Evolutionary conservation across 2,797 vertebrate genomes (phyloP), one percentile per base, ranked within the genome.

Genomic region (Parauchenoglanis ngamensis): DNA sequence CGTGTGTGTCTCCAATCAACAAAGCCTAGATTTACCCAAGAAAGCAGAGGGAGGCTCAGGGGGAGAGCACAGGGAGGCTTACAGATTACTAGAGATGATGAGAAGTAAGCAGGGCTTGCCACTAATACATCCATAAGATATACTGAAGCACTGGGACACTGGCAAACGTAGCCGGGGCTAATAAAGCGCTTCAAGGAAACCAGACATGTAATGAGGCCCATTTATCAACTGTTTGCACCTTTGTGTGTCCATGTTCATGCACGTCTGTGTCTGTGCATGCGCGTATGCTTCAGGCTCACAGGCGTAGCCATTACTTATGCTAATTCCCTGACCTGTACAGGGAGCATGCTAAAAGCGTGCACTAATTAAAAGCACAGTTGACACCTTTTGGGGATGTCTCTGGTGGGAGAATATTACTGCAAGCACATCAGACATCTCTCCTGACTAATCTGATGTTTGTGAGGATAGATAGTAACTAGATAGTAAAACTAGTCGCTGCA

Each of bases 201-300:
- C 86, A 84, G 92, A 92, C 91, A 90, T 93, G 91, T 95, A 96
- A 96, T 95, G 94, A 94, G 91, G 92, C 91, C 92, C 91, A 95
- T 96, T 94, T 92, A 94, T 96, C 94, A 95, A 89, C 90, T 87
- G 82, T 91, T 94, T 93, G 87, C 90, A 92, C 91, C 90, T 83
- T 84, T 67, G 75, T 67, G 52, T 70, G n/a, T 77, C 61, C 25
- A 31, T 7, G 35, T 87, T 68, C 57, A 31, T 54, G 84, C 57
- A 70, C 73, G 35, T n/a, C 52, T 61, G n/a, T 57, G 0, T 7
- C 17, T 8, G 10, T 54, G 56, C 23, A 15, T 79, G 28, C 52
- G 57, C 23, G 73, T 52, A 40, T 19, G 63, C 68, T 85, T 11
- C 31, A 85, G 56, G 57, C 44, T 19, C 28, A n/a, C 65, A 44